These are phyloP conservation scores for Tiliacea citrago DNA, from an alignment of 2,888 invertebrate genomes.

Conservation along the genomic window DNA sequence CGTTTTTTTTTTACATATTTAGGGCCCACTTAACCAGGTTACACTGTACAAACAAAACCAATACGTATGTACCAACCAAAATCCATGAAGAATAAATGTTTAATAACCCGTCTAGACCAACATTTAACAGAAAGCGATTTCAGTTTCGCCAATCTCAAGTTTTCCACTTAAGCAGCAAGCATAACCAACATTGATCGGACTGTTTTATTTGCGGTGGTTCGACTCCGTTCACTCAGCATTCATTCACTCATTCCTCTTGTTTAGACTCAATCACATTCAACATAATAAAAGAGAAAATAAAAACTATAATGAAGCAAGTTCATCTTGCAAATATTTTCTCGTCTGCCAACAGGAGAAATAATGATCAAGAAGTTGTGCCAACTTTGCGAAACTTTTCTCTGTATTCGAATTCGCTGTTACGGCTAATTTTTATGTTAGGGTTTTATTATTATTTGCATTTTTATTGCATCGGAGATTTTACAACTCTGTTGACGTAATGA, in stretches of 20 bases:
- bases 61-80: constrained; percentile 76
- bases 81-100: constrained; percentile 84
- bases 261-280: constrained; percentile 86
- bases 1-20: too few relatives aligned
- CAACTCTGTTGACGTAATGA: constrained; percentile 33
- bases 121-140: constrained; percentile 78
- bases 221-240: constrained; percentile 72
- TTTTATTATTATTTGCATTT: constrained; percentile 67
- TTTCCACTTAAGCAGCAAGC: constrained; percentile 76
- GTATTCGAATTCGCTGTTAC: constrained; percentile 67
- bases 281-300: constrained; percentile 84
- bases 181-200: constrained; percentile 79
- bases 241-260: constrained; percentile 83
- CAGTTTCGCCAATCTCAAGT: constrained; percentile 82
- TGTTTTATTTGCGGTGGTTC: constrained; percentile 82
- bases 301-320: constrained; percentile 86
- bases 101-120: constrained; percentile 89
- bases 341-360: constrained; percentile 77
- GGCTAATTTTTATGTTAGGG: constrained; percentile 73
- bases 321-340: constrained; percentile 84
- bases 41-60: constrained; percentile 33
- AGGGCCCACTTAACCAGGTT: too few relatives aligned
- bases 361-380: constrained; percentile 72
- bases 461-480: constrained; percentile 47
- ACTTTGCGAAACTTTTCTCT: constrained; percentile 67